Base-by-base conservation (phyloP, 2,113 vertebrate genomes). In the Typhlomys cinereus region DNA sequence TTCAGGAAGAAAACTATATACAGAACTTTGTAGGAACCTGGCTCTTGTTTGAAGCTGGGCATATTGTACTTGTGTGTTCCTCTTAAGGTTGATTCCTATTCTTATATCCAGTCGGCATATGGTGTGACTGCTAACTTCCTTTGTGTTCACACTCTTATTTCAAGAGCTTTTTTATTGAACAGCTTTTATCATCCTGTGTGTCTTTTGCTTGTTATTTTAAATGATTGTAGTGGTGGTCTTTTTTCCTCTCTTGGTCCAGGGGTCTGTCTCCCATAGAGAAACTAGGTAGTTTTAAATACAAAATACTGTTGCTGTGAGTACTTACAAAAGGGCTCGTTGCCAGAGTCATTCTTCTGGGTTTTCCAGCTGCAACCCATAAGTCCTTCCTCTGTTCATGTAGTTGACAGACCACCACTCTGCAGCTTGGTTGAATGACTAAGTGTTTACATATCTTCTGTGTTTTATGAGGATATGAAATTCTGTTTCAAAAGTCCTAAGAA, bases 391-490 rank as follows among this genome's bases (percentile, higher is more conserved):
- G 46, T 54, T 54, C 76, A 21, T 6, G 39, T 4, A 74, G 21
- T n/a, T 27, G 13, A 15, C 2, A n/a, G 31, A 7, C 39, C 23
- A 34, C 66, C 84, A 94, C 69, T 88, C 44, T 64, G 73, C 29
- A 84, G 62, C 59, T 76, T 73, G 50, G 41, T 54, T 1, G 57
- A 69, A n/a, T 80, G 41, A 85, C 52, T 85, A n/a, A n/a, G n/a
- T n/a, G n/a, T 48, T 74, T 81, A 31, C 48, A 2, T 62, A 57
- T 85, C 36, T 70, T 13, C 18, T 66, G n/a, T 41, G 27, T n/a
- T 79, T 88, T 87, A 64, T 64, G 44, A 95, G 36, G 36, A 48
- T 66, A 23, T 71, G 48, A 39, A 74, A 69, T 83, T 95, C 50
- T 76, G 46, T 54, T 70, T 82, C 50, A 41, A 86, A 79, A 85